phyloP scores from a whole-genome alignment of 2,113 vertebrate genomes.

The Sylvia atricapilla region DNA sequence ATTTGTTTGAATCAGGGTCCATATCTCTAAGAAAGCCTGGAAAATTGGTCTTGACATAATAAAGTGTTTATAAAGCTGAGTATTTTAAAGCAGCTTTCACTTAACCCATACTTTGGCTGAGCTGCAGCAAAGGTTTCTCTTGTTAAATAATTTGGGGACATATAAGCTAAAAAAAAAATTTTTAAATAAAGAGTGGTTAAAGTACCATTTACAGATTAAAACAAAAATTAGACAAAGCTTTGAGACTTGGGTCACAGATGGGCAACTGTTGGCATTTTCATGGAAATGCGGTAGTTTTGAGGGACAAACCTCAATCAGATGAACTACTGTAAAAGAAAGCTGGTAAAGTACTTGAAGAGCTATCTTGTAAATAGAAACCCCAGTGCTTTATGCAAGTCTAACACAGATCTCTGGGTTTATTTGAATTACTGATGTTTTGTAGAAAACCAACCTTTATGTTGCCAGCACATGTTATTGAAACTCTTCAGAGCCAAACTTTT shows the following conservation, averaged over 20 bases:
- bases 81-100: not conserved
- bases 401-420: not conserved
- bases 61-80: not conserved
- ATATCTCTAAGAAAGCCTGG: not conserved
- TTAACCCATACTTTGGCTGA: not conserved
- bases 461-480: not conserved
- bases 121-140: not conserved
- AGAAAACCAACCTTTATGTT: not conserved
- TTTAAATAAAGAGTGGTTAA: not conserved
- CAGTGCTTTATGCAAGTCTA: not conserved
- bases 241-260: not conserved
- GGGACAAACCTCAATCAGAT: not conserved
- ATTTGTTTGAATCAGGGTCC: conserved; percentile 32
- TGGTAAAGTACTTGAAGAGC: not conserved
- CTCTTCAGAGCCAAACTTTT: not conserved
- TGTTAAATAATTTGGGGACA: not conserved
- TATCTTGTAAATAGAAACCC: not conserved
- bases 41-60: not conserved
- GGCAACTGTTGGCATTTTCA: not conserved
- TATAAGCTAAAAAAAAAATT: not conserved
- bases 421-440: not conserved
- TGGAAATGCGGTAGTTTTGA: not conserved
- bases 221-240: not conserved
- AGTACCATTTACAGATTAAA: not conserved
- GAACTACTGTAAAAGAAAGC: not conserved